phyloP scores from a whole-genome alignment of 2,797 vertebrate genomes.

The Rhabdophis nuchalis region DNA sequence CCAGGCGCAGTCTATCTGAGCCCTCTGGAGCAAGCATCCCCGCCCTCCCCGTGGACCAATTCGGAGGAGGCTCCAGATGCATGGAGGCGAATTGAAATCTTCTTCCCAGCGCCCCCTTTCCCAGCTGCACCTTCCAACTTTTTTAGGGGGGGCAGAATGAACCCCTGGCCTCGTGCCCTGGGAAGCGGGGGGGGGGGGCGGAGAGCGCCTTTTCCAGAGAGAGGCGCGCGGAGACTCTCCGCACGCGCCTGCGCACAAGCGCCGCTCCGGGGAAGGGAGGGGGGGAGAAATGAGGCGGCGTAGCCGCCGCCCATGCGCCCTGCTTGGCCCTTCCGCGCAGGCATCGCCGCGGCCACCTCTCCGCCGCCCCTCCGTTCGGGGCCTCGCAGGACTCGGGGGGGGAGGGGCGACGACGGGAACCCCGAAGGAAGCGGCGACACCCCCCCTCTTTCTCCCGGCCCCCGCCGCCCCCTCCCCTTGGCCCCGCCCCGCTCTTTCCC shows the following conservation, averaged over 20 bases:
- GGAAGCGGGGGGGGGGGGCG: not conserved
- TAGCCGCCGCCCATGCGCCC: not conserved
- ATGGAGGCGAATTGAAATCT: not conserved
- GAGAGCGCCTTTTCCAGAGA: not conserved
- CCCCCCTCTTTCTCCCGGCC: not conserved
- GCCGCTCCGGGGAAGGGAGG: not conserved
- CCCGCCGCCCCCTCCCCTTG: not conserved
- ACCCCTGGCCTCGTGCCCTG: not conserved
- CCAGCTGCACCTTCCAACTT: not conserved
- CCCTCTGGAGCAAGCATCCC: too few relatives aligned
- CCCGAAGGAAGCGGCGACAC: not conserved
- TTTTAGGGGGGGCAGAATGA: not conserved
- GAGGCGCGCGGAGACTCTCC: accelerated
- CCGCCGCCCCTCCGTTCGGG: not conserved
- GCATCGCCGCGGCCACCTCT: not conserved
- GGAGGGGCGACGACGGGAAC: not conserved
- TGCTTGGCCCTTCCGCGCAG: not conserved
- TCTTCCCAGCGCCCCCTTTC: not conserved
- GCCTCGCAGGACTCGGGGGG: not conserved
- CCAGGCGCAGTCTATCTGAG: not conserved
- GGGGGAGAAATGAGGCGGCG: too few relatives aligned
- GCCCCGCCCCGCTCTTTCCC: not conserved
- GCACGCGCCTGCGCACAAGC: not conserved
- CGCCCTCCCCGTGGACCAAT: not conserved
- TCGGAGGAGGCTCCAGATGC: not conserved